Percentiles rank a stretch among this genome's conserved stretches.
phyloP scores from a whole-genome alignment of 2,797 vertebrate genomes.

The Apodemus agrarius region DNA sequence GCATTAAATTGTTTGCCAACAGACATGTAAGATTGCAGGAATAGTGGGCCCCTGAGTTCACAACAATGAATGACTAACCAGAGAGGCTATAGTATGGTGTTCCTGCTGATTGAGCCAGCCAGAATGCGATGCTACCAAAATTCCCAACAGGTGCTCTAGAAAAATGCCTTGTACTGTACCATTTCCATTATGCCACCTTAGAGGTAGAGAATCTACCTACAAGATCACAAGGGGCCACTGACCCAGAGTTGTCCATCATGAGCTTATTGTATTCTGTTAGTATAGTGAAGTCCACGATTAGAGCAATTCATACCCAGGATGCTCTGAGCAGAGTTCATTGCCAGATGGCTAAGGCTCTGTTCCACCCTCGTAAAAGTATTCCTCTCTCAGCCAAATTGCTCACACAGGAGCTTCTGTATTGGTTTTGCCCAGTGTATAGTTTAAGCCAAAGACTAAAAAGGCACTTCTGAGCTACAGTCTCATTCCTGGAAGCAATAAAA shows the following conservation, averaged over 20 bases:
- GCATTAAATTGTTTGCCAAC: background rate
- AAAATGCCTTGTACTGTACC: background rate
- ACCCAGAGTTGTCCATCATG: background rate
- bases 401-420: background rate
- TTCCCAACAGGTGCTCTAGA: background rate
- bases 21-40: background rate
- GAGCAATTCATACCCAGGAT: background rate
- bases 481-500: background rate
- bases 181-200: too few species aligned
- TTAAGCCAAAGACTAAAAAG: background rate
- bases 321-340: background rate
- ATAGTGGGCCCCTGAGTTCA: background rate
- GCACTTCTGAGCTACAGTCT: background rate
- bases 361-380: background rate
- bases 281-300: background rate
- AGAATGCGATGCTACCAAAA: background rate
- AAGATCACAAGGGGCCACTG: too few species aligned
- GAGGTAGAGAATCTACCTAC: background rate
- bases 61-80: background rate
- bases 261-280: background rate
- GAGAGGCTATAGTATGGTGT: background rate
- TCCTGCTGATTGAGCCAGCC: background rate
- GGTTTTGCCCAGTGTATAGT: background rate
- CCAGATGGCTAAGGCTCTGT: too few species aligned
- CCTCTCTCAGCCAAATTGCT: background rate